Evolutionary conservation across 2,888 invertebrate species (phyloP).

Genomic region (Dynastes tityus): DNA sequence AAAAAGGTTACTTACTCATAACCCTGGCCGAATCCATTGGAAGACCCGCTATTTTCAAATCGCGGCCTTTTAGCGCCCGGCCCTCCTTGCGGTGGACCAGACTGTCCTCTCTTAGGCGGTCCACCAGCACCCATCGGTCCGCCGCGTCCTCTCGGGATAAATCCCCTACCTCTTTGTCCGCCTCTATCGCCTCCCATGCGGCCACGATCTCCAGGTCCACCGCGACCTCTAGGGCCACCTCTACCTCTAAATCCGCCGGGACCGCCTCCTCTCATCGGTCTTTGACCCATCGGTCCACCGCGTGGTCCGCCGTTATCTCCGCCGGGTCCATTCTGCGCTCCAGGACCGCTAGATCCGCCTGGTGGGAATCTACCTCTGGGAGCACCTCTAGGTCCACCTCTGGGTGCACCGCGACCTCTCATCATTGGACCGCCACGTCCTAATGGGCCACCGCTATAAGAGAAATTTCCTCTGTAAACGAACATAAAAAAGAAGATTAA

Average conservation of each 20-base stretch:
- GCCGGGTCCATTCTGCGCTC: conserved; percentile 50
- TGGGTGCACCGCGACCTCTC: conserved; percentile 51
- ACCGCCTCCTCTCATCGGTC: conserved; percentile 50
- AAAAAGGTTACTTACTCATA: conserved; percentile 20
- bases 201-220: conserved; percentile 51
- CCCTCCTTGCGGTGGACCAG: conserved; percentile 51
- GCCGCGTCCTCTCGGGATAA: conserved; percentile 50
- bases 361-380: conserved; percentile 48
- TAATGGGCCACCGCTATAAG: conserved; percentile 50
- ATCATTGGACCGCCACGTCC: conserved; percentile 52
- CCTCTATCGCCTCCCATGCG: conserved; percentile 52
- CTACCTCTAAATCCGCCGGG: conserved; percentile 51
- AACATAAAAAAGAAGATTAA: conserved; percentile 3
- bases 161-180: conserved; percentile 50
- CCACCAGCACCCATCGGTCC: conserved; percentile 49
- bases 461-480: background rate
- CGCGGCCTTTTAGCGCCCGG: conserved; percentile 51
- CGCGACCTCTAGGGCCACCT: conserved; percentile 51
- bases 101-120: conserved; percentile 50
- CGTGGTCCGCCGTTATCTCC: conserved; percentile 51
- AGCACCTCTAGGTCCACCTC: conserved; percentile 49
- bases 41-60: conserved; percentile 49
- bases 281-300: conserved; percentile 48
- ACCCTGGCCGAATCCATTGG: conserved; percentile 52
- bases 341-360: conserved; percentile 46